Conservation (phyloP, 2,888 invertebrate species). For the Proisotoma minuta region DNA sequence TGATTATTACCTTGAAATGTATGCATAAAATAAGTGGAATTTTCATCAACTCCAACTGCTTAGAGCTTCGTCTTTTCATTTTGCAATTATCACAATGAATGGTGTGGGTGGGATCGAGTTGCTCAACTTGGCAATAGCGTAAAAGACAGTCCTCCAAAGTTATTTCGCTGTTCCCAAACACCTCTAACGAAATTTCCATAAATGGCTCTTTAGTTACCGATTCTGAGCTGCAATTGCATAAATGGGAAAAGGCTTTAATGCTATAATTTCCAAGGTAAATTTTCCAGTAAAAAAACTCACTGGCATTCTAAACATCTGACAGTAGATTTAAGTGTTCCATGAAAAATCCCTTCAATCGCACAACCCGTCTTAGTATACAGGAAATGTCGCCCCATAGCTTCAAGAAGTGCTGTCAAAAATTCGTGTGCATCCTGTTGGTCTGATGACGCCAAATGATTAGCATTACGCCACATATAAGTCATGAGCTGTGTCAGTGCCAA, state of each 20-base stretch:
- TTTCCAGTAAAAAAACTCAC: too few species aligned
- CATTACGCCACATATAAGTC: neutral
- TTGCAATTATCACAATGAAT: neutral
- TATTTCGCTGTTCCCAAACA: neutral
- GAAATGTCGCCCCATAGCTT: neutral
- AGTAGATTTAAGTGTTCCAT: neutral
- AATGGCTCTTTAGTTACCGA: neutral
- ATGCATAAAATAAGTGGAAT: neutral
- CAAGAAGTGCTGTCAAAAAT: neutral
- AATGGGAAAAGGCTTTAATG: too few species aligned
- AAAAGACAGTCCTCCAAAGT: neutral
- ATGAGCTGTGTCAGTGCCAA: neutral
- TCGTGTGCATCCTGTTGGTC: slow-evolving; percentile 5
- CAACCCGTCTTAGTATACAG: neutral
- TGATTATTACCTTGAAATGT: slow-evolving; percentile 6
- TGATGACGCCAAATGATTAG: neutral
- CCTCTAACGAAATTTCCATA: slow-evolving; percentile 1
- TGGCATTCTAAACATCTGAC: neutral
- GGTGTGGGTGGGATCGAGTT: neutral
- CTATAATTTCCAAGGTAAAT: too few species aligned
- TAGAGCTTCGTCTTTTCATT: neutral
- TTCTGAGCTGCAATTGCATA: neutral
- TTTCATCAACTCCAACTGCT: neutral
- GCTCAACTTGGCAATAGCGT: neutral
- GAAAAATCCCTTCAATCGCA: slow-evolving; percentile 6